These are phyloP conservation scores for Hypena proboscidalis DNA, from an alignment of 2,888 invertebrate genomes.

Conservation along the genomic window DNA sequence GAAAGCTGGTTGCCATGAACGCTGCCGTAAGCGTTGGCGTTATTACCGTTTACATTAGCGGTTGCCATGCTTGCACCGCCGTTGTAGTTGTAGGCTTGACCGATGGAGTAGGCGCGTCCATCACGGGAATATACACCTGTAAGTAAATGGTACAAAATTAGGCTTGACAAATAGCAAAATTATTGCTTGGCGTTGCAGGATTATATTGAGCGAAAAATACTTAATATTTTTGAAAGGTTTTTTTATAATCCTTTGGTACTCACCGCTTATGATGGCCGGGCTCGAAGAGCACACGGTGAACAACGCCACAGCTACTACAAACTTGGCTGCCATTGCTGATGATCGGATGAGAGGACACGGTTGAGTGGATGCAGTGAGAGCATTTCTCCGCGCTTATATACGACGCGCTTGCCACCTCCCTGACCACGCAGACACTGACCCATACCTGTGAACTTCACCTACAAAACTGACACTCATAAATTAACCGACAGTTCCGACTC, in stretches of 20 bases:
- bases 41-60: slow-evolving; percentile 55
- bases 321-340: slow-evolving; percentile 67
- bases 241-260: no score
- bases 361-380: slow-evolving; percentile 80
- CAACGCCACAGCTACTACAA: slow-evolving; percentile 66
- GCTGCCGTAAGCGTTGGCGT: slow-evolving; percentile 42
- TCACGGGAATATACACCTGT: slow-evolving; percentile 66
- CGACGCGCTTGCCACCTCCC: slow-evolving; percentile 56
- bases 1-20: slow-evolving; percentile 37
- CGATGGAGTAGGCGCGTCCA: slow-evolving; percentile 64
- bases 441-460: slow-evolving; percentile 76
- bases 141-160: slow-evolving; percentile 9
- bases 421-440: slow-evolving; percentile 58
- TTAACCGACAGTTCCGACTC: slow-evolving; percentile 58
- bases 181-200: no score
- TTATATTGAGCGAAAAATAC: no score
- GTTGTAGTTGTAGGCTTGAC: slow-evolving; percentile 60
- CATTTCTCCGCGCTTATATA: slow-evolving; percentile 82
- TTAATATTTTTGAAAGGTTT: no score
- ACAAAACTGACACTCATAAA: slow-evolving; percentile 73
- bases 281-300: slow-evolving; percentile 67
- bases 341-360: slow-evolving; percentile 57
- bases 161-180: no score
- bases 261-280: slow-evolving; percentile 71
- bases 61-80: slow-evolving; percentile 58